Evolutionary conservation across 1,140 invertebrate species (phyloP), one percentile per base, ranked within the genome.

Genomic region (Scaptodrosophila lebanonensis): DNA sequence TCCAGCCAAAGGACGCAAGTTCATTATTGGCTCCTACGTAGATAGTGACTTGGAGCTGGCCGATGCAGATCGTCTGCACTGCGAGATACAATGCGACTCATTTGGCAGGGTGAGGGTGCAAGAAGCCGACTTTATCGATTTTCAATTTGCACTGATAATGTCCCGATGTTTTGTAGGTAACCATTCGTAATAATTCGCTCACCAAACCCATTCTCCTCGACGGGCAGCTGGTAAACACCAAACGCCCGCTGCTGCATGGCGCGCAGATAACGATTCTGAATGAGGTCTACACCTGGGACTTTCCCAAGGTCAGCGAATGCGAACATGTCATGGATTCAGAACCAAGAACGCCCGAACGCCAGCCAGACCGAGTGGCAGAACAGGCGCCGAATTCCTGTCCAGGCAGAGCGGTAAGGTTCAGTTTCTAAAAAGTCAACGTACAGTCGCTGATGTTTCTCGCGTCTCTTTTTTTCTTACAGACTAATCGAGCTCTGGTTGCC

Each of bases 71-170:
- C 52, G 65, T 6, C 25, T 85, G 38, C 60, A 83, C 11, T 85
- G 83, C 40, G 71, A 85, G 3, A 85, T 85, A 59, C 56, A 64
- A 39, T 72, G 77, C 30, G 83, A 85, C 47, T 61, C 83, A n/a
- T 85, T 76, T 43, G 83, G 77, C 39, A 77, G 73, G 60, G 83
- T 85, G 43, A 85, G 77, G 35, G 45, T 7, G 7, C 16, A 3
- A 18, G 29, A 1, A 8, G 36, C 1, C 2, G 17, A 39, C 51
- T 40, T 15, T 54, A 53, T 58, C 33, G 45, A 50, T 43, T 54
- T 38, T 43, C 25, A 15, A 8, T 33, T 11, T 11, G 5, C 25
- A 30, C 11, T 25, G 20, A 13, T 18, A 29, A 32, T 48, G n/a
- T n/a, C n/a, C n/a, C 45, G 1, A 60, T 17, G 22, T 13, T 9